A percentile compares a stretch with the other conserved stretches of the same genome.
Evolutionary conservation across 2,113 vertebrate species (phyloP).

Genomic region (Scartelaos histophorus): DNA sequence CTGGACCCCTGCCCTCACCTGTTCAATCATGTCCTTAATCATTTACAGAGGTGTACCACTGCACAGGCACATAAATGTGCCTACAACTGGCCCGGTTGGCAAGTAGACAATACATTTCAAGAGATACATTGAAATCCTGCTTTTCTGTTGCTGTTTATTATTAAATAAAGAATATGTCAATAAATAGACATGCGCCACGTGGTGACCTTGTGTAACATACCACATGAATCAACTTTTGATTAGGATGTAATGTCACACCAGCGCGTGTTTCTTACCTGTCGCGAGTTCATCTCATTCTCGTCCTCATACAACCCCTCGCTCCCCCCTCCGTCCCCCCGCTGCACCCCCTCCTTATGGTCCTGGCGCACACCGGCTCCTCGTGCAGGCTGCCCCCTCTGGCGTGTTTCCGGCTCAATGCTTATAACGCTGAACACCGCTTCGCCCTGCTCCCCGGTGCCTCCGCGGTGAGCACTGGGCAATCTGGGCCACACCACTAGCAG

Average conservation of each 20-base stretch:
- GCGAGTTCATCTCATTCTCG: slow-evolving; percentile 66
- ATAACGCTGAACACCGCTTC: slow-evolving; percentile 69
- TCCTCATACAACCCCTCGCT: slow-evolving; percentile 58
- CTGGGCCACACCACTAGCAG: slow-evolving; percentile 59
- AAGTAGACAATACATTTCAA: neutral
- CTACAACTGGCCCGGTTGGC: neutral
- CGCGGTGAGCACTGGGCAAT: slow-evolving; percentile 23
- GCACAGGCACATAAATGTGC: neutral
- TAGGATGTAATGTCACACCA: neutral
- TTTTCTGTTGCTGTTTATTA: neutral
- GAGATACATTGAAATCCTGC: neutral
- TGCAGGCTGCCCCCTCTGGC: neutral
- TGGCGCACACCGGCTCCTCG: slow-evolving; percentile 10
- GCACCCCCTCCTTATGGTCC: slow-evolving; percentile 24
- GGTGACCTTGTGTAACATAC: neutral
- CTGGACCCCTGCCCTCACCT: slow-evolving; percentile 47
- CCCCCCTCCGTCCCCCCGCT: slow-evolving; percentile 1
- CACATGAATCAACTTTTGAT: neutral
- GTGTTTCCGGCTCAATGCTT: slow-evolving; percentile 65
- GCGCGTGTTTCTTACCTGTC: slow-evolving; percentile 52
- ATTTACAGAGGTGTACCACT: slow-evolving; percentile 30
- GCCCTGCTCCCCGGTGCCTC: neutral
- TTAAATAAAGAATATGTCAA: neutral
- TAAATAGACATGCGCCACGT: neutral
- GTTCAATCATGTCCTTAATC: slow-evolving; percentile 47